Percentiles rank a stretch among this genome's conserved stretches.
Conservation (phyloP, 2,113 vertebrate species). For the Larimichthys polyactis region DNA sequence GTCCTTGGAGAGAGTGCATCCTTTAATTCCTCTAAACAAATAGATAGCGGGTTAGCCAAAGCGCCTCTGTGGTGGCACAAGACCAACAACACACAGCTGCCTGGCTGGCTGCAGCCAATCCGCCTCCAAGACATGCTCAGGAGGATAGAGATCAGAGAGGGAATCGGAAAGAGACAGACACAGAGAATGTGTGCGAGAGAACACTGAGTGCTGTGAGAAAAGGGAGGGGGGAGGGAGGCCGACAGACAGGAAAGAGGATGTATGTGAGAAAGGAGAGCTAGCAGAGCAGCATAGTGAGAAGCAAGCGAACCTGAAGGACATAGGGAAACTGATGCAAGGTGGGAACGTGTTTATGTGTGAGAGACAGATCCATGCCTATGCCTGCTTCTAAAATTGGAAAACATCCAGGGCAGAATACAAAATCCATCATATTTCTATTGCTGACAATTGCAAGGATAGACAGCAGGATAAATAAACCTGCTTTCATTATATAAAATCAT, state of each 20-base stretch:
- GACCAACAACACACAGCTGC: slow-evolving; percentile 70
- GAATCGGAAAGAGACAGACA: slow-evolving; percentile 57
- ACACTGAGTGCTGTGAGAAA: slow-evolving; percentile 31
- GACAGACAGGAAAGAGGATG: slow-evolving; percentile 15
- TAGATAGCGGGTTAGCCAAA: slow-evolving; percentile 62
- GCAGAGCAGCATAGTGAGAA: slow-evolving; percentile 34
- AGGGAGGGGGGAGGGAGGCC: slow-evolving; percentile 40
- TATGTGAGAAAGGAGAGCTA: slow-evolving; percentile 44
- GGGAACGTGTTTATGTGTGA: slow-evolving; percentile 43
- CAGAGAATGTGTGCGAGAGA: slow-evolving; percentile 52
- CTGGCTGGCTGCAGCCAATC: slow-evolving; percentile 63
- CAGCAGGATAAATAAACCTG: slow-evolving; percentile 39
- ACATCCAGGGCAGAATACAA: slow-evolving; percentile 38
- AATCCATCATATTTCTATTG: slow-evolving; percentile 52
- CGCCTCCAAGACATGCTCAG: slow-evolving; percentile 70
- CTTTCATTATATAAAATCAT: slow-evolving; percentile 31
- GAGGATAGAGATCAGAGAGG: slow-evolving; percentile 71
- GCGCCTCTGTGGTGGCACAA: slow-evolving; percentile 53
- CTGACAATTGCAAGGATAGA: slow-evolving; percentile 16
- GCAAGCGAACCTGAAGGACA: slow-evolving; percentile 63
- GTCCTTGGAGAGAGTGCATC: slow-evolving; percentile 66
- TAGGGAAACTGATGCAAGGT: slow-evolving; percentile 35
- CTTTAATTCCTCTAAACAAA: slow-evolving; percentile 82
- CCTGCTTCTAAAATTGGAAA: slow-evolving; percentile 47
- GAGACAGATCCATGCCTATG: slow-evolving; percentile 21